Base-by-base conservation (phyloP, 2,113 vertebrate species). In the Azemiops feae region DNA sequence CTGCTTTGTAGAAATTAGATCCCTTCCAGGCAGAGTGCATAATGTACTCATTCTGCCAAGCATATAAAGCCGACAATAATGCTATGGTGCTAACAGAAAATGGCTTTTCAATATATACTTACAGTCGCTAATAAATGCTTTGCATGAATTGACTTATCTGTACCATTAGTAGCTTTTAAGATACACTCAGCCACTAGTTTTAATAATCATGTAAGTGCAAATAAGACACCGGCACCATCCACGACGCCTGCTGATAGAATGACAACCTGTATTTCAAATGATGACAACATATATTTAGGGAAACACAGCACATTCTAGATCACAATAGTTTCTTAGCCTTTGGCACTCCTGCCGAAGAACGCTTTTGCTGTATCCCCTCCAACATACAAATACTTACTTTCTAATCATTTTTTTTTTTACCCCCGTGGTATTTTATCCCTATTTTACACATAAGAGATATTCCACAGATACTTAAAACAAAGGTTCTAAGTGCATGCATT, bases 151-250 rank as follows among this genome's bases (percentile, higher is more conserved):
- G 1, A 54, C 86, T 92, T 57, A 10, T 1, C 30, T 85, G 43
- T 34, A 27, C 69, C 92, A 16, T 22, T 50, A 30, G 89, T 3
- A 91, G 54, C 10, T 94, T 96, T 94, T 50, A 57, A 92, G 89
- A 92, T 53, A 53, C 23, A 34, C 14, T 91, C 8, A 55, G 52
- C 52, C 3, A 92, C 18, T 90, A 7, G 34, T 74, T n/a, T 47
- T 89, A 92, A 92, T 92, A 39, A 92, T 22, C 16, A 85, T 81
- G 92, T 85, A 92, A 85, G 60, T 89, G 39, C 94, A 55, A 88
- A 58, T 81, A 87, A 20, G 27, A 87, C 53, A 58, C 45, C 39
- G 87, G 88, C 9, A 89, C 0, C 0, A 5, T 60, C 20, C 2
- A 85, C 27, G 43, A 34, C n/a, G 92, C 16, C 52, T 43, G 88